Percentiles rank a stretch among this genome's conserved stretches.
Evolutionary conservation across 2,888 invertebrate genomes (phyloP).

Genomic region (Atherix ibis): DNA sequence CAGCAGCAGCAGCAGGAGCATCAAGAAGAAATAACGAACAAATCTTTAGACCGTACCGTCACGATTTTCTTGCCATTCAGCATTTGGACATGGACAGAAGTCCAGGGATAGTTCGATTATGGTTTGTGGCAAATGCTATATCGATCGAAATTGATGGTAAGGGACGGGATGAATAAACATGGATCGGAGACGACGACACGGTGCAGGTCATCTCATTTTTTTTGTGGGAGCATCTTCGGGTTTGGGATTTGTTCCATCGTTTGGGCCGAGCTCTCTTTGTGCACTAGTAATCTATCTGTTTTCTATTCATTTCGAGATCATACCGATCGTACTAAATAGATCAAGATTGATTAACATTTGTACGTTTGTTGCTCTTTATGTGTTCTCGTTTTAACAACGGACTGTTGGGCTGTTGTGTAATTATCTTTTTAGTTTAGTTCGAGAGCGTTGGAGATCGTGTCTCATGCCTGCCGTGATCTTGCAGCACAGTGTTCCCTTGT

Average conservation of each 20-base stretch:
- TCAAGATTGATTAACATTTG: slow-evolving; percentile 12
- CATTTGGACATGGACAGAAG: slow-evolving; percentile 9
- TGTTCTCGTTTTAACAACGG: slow-evolving; percentile 5
- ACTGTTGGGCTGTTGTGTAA: slow-evolving; percentile 1
- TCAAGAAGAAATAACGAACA: slow-evolving; percentile 4
- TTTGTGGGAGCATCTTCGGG: no score
- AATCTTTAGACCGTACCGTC: slow-evolving; percentile 12
- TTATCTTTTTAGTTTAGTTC: slow-evolving; percentile 2
- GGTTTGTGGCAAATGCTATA: not conserved
- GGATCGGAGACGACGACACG: no score
- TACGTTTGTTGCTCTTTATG: slow-evolving; percentile 3
- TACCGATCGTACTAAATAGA: slow-evolving; percentile 10
- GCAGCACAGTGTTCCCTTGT: slow-evolving; percentile 4
- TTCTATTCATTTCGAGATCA: slow-evolving; percentile 4
- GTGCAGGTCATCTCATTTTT: no score
- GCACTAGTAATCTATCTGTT: no score
- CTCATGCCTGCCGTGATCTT: slow-evolving; percentile 6
- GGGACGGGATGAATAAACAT: no score
- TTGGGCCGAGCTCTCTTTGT: not conserved
- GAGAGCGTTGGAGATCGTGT: slow-evolving; percentile 4
- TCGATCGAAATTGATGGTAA: no score
- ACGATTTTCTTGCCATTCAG: slow-evolving; percentile 12
- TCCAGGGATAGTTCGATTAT: not conserved
- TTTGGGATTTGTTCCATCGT: not conserved
- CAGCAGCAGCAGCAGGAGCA: no score